Evolutionary conservation across 2,888 invertebrate species (phyloP), one percentile per base, ranked within the genome.

Genomic region (Branchipolynoe longqiensis): DNA sequence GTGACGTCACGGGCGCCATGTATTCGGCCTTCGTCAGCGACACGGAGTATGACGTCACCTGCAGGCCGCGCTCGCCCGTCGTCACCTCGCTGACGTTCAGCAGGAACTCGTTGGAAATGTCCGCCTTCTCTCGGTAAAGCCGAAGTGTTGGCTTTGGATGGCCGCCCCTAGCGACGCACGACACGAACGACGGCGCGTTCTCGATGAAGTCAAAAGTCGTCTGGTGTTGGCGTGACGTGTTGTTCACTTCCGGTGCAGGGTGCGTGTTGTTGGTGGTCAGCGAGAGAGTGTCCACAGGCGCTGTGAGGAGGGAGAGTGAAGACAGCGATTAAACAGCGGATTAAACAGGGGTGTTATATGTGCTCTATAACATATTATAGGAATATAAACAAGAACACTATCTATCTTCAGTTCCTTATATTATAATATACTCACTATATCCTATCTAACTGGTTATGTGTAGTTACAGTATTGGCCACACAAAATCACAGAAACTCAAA

Each of bases 71-170:
- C 38, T 18, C 40, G 14, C 73, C 73, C 8, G 38, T n/a, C 73
- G 18, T 73, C 0, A n/a, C 41, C 22, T 73, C 36, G 8, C 12
- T 38, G 38, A 33, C 73, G 3, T 38, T 8, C 1, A n/a, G 28
- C 33, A 25, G 18, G 25, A 73, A 73, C 3, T 73, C 38, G 1
- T 38, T 40, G 4, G 38, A 38, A 28, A 73, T 73, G 73, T 73
- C 73, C 73, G 3, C 6, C 41, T 73, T 73, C 73, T 41, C 73
- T 1, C 28, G 38, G 36, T 40, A 73, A 1, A 73, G 25, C 31
- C 41, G 38, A 12, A 73, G 40, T 12, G 73, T 73, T n/a, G 73
- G 73, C 36, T 73, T 73, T n/a, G 73, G 73, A 18, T 73, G 38
- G 14, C 73, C 73, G n/a, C 73, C 73, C 73, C 25, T 33, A 40